Conservation (phyloP, 92 coral and sea anemone species). For the Meandrina meandrites region DNA sequence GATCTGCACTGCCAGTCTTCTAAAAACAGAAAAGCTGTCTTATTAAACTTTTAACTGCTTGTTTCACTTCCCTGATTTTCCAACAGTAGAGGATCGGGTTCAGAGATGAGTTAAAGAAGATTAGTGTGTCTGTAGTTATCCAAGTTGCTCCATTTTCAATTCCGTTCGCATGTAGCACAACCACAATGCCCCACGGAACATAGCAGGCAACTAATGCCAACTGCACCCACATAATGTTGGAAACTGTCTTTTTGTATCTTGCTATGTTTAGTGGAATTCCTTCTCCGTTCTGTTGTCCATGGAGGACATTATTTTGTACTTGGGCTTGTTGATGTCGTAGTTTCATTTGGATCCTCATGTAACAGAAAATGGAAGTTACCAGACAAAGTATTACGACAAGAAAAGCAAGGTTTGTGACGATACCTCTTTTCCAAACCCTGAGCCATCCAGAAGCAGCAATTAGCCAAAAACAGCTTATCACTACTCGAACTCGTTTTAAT, state of each 20-base stretch:
- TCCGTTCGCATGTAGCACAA: no score
- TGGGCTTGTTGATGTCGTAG: no score
- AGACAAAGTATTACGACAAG: no score
- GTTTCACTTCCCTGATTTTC: not conserved
- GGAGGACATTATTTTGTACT: no score
- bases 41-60: not conserved
- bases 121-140: not conserved
- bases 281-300: not conserved
- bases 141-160: not conserved
- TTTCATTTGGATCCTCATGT: no score
- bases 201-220: not conserved
- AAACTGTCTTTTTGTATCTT: not conserved
- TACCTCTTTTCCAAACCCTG: no score
- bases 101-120: not conserved
- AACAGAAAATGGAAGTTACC: no score
- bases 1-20: not conserved
- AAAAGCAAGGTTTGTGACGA: no score
- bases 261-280: not conserved
- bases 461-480: no score
- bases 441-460: no score
- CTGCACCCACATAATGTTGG: no score
- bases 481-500: no score
- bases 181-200: not conserved
- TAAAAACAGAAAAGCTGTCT: not conserved
- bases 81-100: not conserved